Percentiles rank a stretch among this genome's conserved stretches.
Evolutionary conservation across 1,140 invertebrate species (phyloP).

Genomic region (Thaumatotibia leucotreta): DNA sequence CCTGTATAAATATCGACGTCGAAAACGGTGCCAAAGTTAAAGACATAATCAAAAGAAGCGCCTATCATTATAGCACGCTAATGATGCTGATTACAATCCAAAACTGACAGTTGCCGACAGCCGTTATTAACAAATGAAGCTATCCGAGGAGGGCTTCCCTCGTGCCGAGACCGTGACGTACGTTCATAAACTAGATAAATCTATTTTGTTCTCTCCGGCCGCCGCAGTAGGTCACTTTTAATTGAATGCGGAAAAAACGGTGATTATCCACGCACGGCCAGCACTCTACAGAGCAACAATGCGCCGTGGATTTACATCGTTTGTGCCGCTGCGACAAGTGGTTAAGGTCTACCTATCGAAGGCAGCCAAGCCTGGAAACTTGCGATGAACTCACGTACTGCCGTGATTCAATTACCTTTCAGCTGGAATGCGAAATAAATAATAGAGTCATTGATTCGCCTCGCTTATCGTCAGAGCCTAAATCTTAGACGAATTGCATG

Average conservation of each 20-base stretch:
- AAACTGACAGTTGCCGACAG: conserved; percentile 4
- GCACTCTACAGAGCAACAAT: conserved; percentile 32
- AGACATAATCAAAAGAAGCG: neutral
- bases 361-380: neutral
- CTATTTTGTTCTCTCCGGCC: conserved; percentile 42
- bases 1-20: too few relatives aligned
- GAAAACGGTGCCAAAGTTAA: conserved; percentile 23
- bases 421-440: neutral
- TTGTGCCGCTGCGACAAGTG: conserved; percentile 11
- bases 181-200: conserved; percentile 19
- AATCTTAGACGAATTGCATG: too few relatives aligned
- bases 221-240: conserved; percentile 67
- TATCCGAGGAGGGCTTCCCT: conserved; percentile 28
- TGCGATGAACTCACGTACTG: neutral
- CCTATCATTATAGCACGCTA: neutral
- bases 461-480: neutral
- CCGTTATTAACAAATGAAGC: neutral
- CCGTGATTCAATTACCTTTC: neutral
- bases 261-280: conserved; percentile 65
- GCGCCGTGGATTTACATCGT: conserved; percentile 51
- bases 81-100: neutral
- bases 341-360: neutral
- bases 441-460: neutral
- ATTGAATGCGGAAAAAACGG: conserved; percentile 66
- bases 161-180: conserved; percentile 13